A percentile compares a stretch with the other conserved stretches of the same genome.
Conservation (phyloP, 2,113 vertebrate species). For the Syngnathus typhle region DNA sequence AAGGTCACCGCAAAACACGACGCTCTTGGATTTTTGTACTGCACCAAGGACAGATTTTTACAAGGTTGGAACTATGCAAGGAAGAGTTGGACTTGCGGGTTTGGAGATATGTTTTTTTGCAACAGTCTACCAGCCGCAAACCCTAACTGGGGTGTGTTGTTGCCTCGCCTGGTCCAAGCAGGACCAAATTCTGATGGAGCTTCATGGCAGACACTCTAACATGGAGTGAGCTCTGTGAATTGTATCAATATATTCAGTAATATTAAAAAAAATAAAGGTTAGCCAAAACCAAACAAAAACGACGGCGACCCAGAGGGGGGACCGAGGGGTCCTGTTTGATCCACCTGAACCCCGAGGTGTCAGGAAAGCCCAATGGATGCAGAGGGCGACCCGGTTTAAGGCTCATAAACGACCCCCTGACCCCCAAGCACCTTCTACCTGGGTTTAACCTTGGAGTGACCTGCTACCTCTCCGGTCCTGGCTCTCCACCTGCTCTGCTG, state of each 20-base stretch:
- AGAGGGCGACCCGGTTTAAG: conserved; percentile 64
- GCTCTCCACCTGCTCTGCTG: conserved; percentile 74
- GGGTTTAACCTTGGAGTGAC: conserved; percentile 67
- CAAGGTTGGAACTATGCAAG: conserved; percentile 21
- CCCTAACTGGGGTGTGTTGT: conserved; percentile 18
- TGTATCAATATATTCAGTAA: neutral
- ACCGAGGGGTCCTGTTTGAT: conserved; percentile 6
- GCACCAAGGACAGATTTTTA: conserved; percentile 9
- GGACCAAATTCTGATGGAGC: conserved; percentile 19
- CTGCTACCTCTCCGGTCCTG: conserved; percentile 70
- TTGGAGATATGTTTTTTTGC: conserved; percentile 15
- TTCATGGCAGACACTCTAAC: conserved; percentile 11
- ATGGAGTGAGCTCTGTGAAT: conserved; percentile 30
- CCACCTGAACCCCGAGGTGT: conserved; percentile 21
- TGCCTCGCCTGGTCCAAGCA: conserved; percentile 27
- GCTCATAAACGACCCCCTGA: conserved; percentile 16
- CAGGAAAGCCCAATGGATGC: conserved; percentile 60
- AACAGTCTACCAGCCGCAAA: neutral
- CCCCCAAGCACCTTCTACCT: neutral
- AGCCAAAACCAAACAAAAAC: conserved; percentile 6
- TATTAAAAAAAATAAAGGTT: neutral
- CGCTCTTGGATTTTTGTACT: conserved; percentile 3
- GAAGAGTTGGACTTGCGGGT: conserved; percentile 24
- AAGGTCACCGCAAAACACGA: conserved; percentile 21
- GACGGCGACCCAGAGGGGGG: conserved; percentile 11